Evolutionary conservation across 1,140 invertebrate genomes (phyloP), one percentile per base, ranked within the genome.

Genomic region (Drosophila willistoni): DNA sequence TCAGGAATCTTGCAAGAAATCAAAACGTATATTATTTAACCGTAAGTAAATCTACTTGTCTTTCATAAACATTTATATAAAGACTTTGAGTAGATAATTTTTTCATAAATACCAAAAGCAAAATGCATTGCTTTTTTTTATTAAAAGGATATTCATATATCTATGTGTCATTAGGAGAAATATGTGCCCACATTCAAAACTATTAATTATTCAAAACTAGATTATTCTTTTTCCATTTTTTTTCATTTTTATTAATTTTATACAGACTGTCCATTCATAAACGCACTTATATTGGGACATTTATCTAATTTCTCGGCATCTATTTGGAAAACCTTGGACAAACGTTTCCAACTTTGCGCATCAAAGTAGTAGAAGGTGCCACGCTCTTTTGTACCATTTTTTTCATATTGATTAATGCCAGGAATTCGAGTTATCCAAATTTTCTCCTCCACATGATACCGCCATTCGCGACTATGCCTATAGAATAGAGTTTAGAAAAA

Each of bases 281-380:
- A 91, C 89, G 91, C 91, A 92, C 83, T 92, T 91, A 92, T 79
- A 91, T 92, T 92, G 77, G 91, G 91, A 92, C 91, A 92, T 91
- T 92, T 92, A 90, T 99, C 98, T 92, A 99, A 94, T 94, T 99
- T 99, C 93, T 97, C 97, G 94, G 99, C 99, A 93, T 99, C 98
- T 92, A 99, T 94, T 94, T 98, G 96, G 94, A 99, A 98, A 93
- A 99, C 98, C 93, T 98, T 99, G 80, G 97, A 95, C 90, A 97
- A 96, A 94, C 98, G 98, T 91, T 97, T 95, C 98, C 98, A 99
- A 93, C 96, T 98, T 93, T 97, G 96, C 85, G 97, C 97, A 94
- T 99, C 99, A 93, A 99, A 99, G 93, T 98, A 99, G 94, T 98
- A 99, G 94, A 99, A 99, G 78, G 98, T 99, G 93, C 98, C 98